Conservation (phyloP, 2,113 vertebrate species). For the Poeciliopsis occidentalis region DNA sequence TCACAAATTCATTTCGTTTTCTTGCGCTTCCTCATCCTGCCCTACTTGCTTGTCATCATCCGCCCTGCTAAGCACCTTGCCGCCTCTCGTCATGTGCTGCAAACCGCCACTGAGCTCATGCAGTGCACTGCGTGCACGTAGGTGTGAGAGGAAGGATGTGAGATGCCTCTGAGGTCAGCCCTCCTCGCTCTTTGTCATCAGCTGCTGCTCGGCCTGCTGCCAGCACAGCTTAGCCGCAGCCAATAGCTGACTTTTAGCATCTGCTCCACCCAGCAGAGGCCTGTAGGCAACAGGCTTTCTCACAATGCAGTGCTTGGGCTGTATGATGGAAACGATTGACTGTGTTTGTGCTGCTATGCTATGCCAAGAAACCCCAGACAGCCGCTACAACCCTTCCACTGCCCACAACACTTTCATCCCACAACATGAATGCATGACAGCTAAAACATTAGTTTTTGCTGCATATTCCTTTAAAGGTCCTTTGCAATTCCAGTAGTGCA, state of each 20-base stretch:
- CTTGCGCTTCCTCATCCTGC: slow-evolving; percentile 2
- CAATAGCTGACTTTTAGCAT: slow-evolving; percentile 40
- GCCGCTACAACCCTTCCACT: too few relatives aligned
- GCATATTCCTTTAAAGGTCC: too few relatives aligned
- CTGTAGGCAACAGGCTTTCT: slow-evolving; percentile 11
- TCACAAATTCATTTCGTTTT: background rate
- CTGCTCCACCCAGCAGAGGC: slow-evolving; percentile 31
- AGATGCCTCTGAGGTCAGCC: slow-evolving; percentile 38
- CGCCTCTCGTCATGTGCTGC: background rate
- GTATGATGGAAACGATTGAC: background rate
- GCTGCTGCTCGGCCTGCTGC: slow-evolving; percentile 44
- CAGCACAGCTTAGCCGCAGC: slow-evolving; percentile 44
- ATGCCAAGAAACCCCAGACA: too few relatives aligned
- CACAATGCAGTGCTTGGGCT: slow-evolving; percentile 1
- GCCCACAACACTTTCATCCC: too few relatives aligned
- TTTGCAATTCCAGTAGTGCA: too few relatives aligned
- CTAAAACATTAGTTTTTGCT: too few relatives aligned
- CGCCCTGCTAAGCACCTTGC: background rate
- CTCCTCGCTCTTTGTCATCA: slow-evolving; percentile 29
- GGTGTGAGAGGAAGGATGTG: slow-evolving; percentile 49
- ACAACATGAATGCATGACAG: too few relatives aligned
- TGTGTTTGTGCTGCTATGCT: too few relatives aligned
- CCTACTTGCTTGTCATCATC: slow-evolving; percentile 1
- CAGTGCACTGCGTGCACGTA: slow-evolving; percentile 3
- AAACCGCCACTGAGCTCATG: slow-evolving; percentile 18